Conservation (phyloP, 2,888 invertebrate genomes). For the Microctonus hyperodae region DNA sequence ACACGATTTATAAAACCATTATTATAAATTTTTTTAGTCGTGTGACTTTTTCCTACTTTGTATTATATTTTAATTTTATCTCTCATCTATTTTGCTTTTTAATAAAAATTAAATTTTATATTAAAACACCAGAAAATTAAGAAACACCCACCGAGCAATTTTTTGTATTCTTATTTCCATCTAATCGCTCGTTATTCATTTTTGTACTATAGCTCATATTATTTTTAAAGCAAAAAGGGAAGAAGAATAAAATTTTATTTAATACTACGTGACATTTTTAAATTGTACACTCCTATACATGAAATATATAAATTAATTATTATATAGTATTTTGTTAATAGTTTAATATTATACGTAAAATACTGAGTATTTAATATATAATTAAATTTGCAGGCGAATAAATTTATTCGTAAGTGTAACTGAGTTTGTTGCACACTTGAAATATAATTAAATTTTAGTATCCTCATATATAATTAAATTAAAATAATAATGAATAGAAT, state of each 20-base stretch:
- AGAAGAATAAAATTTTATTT: constrained; percentile 31
- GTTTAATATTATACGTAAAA: constrained; percentile 15
- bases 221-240: not conserved
- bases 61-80: not conserved
- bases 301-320: constrained; percentile 34
- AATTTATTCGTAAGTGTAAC: constrained; percentile 7
- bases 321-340: constrained; percentile 41
- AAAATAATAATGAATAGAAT: constrained; percentile 19
- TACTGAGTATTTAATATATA: not conserved
- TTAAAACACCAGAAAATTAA: not conserved
- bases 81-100: too few species aligned
- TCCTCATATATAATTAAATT: not conserved
- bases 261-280: constrained; percentile 24
- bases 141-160: constrained; percentile 4
- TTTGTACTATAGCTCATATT: not conserved
- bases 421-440: constrained; percentile 1
- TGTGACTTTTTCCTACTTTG: not conserved
- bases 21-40: not conserved
- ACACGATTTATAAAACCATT: not conserved
- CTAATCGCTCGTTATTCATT: not conserved
- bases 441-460: constrained; percentile 1
- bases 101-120: not conserved
- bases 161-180: not conserved
- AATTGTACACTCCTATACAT: constrained; percentile 24
- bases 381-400: constrained; percentile 3